Evolutionary conservation across 2,888 invertebrate genomes (phyloP).

Genomic region (Phragmatobia fuliginosa): DNA sequence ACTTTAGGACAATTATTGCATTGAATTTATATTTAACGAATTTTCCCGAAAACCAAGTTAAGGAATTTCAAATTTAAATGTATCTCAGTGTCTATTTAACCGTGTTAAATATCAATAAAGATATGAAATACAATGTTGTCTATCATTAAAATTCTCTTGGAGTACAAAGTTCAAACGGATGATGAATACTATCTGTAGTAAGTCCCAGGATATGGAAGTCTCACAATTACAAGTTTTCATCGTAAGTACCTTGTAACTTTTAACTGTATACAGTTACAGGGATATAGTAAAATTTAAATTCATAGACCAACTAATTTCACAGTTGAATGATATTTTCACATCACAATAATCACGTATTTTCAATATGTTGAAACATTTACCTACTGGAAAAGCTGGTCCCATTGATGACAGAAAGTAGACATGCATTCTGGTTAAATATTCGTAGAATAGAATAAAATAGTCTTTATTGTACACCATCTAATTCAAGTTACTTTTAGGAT

Average conservation of each 20-base stretch:
- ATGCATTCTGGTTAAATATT: no score
- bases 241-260: neutral
- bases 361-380: no score
- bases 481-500: no score
- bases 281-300: neutral
- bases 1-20: neutral
- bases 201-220: neutral
- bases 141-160: neutral
- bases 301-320: no score
- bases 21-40: neutral
- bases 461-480: no score
- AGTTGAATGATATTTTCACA: no score
- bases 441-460: no score
- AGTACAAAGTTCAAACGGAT: neutral
- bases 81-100: constrained; percentile 13
- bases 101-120: neutral
- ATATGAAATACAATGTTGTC: neutral
- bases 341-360: no score
- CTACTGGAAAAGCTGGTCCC: no score
- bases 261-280: neutral
- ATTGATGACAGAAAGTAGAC: no score
- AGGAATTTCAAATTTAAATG: constrained; percentile 3
- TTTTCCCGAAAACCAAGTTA: neutral
- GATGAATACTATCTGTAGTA: neutral
- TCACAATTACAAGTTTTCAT: no score